Evolutionary conservation across 2,888 invertebrate species (phyloP), one percentile per base, ranked within the genome.

Genomic region (Drosophila hamatofila): DNA sequence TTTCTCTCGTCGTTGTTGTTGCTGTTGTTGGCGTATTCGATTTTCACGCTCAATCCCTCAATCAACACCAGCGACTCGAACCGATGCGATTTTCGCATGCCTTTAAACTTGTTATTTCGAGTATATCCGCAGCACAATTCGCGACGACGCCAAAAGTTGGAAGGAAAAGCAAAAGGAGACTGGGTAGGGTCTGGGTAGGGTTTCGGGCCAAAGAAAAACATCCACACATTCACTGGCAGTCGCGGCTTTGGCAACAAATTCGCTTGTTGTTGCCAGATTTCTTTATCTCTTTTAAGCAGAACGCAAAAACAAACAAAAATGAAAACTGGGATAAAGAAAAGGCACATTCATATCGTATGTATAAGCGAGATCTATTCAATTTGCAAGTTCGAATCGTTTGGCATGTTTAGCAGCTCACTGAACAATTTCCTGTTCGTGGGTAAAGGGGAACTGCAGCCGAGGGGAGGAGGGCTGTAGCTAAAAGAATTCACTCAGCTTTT

Each of bases 101-200:
- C 82, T 89, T 89, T 89, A 85, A 85, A 89, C 89, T 89, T 89
- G 84, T 85, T 85, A 89, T 85, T 89, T 87, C 81, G 87, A 86
- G 80, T 75, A 88, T 77, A 81, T 88, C 69, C 79, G 72, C 83
- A 58, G 68, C 75, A 68, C 77, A 75, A 80, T 78, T 79, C 76
- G 55, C 70, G 52, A 66, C 41, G 69, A 60, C 39, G 74, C 59
- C 74, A 74, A 59, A 60, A 51, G 46, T 59, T 74, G 56, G 73
- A 56, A 61, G 6, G 27, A 35, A 4, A 3, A n/a, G 37, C 16
- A 25, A 25, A 2, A 16, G 23, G 52, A 33, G 35, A 11, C 11
- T 27, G 16, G 33, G n/a, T 3, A 14, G 35, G 27, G 14, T 14
- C 11, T 30, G 16, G 39, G 25, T 3, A n/a, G 16, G 39, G 25